Base-by-base conservation (phyloP, 2,113 vertebrate species). In the Neotoma lepida region DNA sequence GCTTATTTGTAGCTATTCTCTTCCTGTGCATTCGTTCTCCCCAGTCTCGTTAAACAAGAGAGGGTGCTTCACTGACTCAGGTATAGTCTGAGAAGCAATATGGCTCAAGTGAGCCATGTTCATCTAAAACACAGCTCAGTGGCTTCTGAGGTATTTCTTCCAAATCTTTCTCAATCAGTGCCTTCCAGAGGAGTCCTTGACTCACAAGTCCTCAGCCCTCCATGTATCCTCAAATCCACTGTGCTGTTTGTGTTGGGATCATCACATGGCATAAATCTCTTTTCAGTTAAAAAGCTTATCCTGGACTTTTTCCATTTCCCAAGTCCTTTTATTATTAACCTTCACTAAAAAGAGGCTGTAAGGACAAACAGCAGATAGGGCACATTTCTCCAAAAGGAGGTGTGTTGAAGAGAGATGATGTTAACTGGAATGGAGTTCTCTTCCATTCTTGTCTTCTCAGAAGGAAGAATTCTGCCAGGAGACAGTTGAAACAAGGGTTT, bases 221-320 rank as follows among this genome's bases (percentile, higher is more conserved):
- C 35, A 1, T n/a, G 20, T 1, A 51, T 39, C 35, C 15, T 78
- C 81, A 86, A 61, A 44, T 33, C 24, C 30, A 90, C 8, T 39
- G 14, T 20, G 6, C 8, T 54, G 7, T n/a, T 70, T 88, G 4
- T 56, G 26, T 30, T 58, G 6, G 28, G 26, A 76, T 12, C n/a
- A 41, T 28, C 41, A 82, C n/a, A 61, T 9, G n/a, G 5, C n/a
- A 82, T 41, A 39, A 82, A 82, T 90, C 15, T 78, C 15, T 63
- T 94, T 80, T 70, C 12, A 90, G 35, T 81, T 71, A 82, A 86
- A 51, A 90, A 33, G 28, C 33, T 97, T 95, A 86, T 56, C n/a
- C 64, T 94, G 63, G 28, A 28, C n/a, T 85, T 6, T 8, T 88
- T 88, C 58, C 18, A 77, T 88, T 95, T 95, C 39, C 17, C 17